Evolutionary conservation across 2,888 invertebrate species (phyloP).

Genomic region (Caenorhabditis imperialis): DNA sequence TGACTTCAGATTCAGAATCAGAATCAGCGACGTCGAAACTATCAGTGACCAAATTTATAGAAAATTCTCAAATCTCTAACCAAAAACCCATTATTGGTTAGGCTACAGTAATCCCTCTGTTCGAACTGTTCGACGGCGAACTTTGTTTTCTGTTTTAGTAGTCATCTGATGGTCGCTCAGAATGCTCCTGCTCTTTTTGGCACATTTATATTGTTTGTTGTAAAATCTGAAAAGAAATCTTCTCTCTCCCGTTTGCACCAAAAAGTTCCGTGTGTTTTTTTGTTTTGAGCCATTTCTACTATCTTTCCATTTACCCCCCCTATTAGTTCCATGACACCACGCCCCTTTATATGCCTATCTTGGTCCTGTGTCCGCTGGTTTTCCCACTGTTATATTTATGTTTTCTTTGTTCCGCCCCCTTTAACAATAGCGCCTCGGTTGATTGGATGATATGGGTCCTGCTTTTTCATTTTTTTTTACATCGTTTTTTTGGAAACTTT

Average conservation of each 20-base stretch:
- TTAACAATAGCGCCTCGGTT: slow-evolving; percentile 42
- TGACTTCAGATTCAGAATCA: too few relatives aligned
- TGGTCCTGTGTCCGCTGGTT: slow-evolving; percentile 27
- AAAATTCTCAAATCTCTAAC: too few relatives aligned
- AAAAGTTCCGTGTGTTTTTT: slow-evolving; percentile 4
- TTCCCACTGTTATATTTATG: slow-evolving; percentile 38
- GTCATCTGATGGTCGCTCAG: slow-evolving; percentile 2
- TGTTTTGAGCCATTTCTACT: slow-evolving; percentile 15
- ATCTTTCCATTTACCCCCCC: slow-evolving; percentile 5
- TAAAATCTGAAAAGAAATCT: too few relatives aligned
- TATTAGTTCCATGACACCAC: slow-evolving; percentile 24
- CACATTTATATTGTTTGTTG: slow-evolving; percentile 31
- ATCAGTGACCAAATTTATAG: too few relatives aligned
- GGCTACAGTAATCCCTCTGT: too few relatives aligned
- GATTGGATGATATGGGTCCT: slow-evolving; percentile 49
- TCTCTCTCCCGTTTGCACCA: slow-evolving; percentile 2
- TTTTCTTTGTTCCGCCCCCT: background rate
- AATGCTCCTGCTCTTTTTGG: slow-evolving; percentile 10
- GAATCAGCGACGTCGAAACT: too few relatives aligned
- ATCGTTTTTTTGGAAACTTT: slow-evolving; percentile 37
- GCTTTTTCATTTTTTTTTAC: slow-evolving; percentile 4
- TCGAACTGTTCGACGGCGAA: too few relatives aligned
- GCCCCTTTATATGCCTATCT: background rate
- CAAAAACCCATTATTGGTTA: too few relatives aligned
- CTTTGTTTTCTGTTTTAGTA: slow-evolving; percentile 34